A percentile compares a stretch with the other conserved stretches of the same genome.
Evolutionary conservation across 1,140 invertebrate genomes (phyloP).

Genomic region (Ceratosolen fusciceps): DNA sequence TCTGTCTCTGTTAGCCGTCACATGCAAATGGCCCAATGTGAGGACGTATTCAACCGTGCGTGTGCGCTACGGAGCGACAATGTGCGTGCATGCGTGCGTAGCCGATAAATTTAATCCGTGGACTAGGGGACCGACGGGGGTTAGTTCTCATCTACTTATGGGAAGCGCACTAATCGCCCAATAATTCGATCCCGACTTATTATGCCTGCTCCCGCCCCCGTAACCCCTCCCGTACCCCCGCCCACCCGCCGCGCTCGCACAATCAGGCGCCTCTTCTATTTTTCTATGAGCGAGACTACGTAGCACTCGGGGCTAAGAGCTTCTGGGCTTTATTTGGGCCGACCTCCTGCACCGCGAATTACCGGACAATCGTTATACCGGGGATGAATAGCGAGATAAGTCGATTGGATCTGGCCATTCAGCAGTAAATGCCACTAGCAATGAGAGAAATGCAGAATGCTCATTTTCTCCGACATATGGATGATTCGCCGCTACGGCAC

Average conservation of each 20-base stretch:
- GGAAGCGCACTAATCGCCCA: constrained; percentile 6
- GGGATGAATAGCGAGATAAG: background rate
- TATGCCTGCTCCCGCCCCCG: background rate
- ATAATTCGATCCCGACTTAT: background rate
- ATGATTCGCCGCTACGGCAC: too few relatives aligned
- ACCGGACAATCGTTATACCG: background rate
- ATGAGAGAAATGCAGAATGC: too few relatives aligned
- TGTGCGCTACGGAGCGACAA: background rate
- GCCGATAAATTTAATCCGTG: constrained; percentile 40
- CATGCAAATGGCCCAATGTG: too few relatives aligned
- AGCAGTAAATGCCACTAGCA: too few relatives aligned
- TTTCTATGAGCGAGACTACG: background rate
- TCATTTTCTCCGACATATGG: too few relatives aligned
- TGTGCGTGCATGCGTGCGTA: background rate
- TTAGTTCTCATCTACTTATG: background rate
- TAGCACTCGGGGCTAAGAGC: background rate
- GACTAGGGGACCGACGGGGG: background rate
- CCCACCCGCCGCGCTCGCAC: background rate
- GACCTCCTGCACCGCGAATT: background rate
- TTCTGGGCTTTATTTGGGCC: background rate
- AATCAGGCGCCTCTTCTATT: background rate
- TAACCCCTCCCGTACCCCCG: background rate
- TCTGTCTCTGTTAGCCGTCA: too few relatives aligned
- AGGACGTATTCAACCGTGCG: too few relatives aligned
- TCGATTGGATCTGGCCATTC: background rate